Conservation (phyloP, 2,113 vertebrate species). For the Struthidea cinerea region DNA sequence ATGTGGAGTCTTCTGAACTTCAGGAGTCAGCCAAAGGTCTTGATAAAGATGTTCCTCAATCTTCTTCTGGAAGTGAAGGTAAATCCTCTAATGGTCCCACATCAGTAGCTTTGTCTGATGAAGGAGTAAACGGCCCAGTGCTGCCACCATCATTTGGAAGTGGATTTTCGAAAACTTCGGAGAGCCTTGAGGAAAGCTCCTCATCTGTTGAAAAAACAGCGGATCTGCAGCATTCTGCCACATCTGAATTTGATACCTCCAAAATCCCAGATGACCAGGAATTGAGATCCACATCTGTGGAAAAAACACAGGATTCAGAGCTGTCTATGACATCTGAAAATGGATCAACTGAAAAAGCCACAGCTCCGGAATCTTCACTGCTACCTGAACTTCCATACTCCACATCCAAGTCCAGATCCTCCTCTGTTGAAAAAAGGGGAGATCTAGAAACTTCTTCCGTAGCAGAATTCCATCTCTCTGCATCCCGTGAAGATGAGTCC, state of each 20-base stretch:
- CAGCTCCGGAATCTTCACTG: background rate
- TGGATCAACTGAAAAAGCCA: slow-evolving; percentile 32
- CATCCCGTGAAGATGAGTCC: slow-evolving; percentile 15
- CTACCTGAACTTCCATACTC: background rate
- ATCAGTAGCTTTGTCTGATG: slow-evolving; percentile 71
- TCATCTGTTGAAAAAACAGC: slow-evolving; percentile 33
- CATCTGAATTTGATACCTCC: slow-evolving; percentile 61
- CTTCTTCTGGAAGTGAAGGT: slow-evolving; percentile 53
- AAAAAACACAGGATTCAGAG: background rate
- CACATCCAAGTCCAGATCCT: background rate
- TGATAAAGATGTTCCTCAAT: slow-evolving; percentile 9
- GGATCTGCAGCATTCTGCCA: slow-evolving; percentile 26
- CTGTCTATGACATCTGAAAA: background rate
- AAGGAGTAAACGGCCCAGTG: slow-evolving; percentile 29
- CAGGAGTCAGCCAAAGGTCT: slow-evolving; percentile 67
- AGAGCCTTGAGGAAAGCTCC: slow-evolving; percentile 70
- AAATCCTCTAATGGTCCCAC: slow-evolving; percentile 72
- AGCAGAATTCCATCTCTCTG: slow-evolving; percentile 37
- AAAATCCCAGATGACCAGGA: slow-evolving; percentile 61
- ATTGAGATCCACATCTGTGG: slow-evolving; percentile 60
- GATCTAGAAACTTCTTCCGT: slow-evolving; percentile 10
- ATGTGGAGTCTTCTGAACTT: slow-evolving; percentile 67
- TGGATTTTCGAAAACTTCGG: background rate
- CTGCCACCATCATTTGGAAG: background rate
- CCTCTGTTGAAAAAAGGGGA: background rate